Evolutionary conservation across 2,888 invertebrate genomes (phyloP), one percentile per base, ranked within the genome.

Genomic region (Biston stratarius): DNA sequence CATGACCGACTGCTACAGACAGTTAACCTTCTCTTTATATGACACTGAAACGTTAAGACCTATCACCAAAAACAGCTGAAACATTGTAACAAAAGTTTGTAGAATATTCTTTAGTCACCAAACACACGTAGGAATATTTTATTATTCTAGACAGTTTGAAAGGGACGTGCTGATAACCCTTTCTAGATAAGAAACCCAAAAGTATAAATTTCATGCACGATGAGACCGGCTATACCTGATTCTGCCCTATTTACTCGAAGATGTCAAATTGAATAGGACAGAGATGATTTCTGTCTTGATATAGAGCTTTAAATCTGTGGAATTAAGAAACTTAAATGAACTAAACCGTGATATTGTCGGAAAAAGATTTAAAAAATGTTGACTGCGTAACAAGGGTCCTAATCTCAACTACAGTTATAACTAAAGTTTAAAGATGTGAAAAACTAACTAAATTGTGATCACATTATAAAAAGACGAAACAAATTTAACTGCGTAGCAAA

Each of bases 101-200:
- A 49, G 49, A 49, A 38, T 38, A 9, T 38, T 0, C 38, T 38
- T 24, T 6, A 24, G 49, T 33, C 33, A 9, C 12, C 33, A 8
- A 14, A 10, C 40, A 38, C 38, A 38, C 38, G 38, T 6, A 8
- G 38, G 38, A 6, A 38, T 55, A 42, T 44, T 55, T 42, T 9
- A 38, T 38, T 2, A 42, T 33, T 33, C 40, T 24, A 24, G 24
- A 42, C 55, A 55, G 24, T 55, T 55, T 42, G 11, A 55, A 55
- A 55, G 8, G 42, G n/a, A 55, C 42, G 38, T 53, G 42, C 42
- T 33, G 42, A 55, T 55, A 44, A 24, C 14, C 42, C 55, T 44
- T 12, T 55, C n/a, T 53, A 15, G 38, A 38, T 55, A 44, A 55
- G 33, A 55, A 40, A 42, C 24, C 40, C 24, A 24, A 42, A 24